Base-by-base conservation (phyloP, 2,797 vertebrate genomes). In the Adrianichthys oophorus region DNA sequence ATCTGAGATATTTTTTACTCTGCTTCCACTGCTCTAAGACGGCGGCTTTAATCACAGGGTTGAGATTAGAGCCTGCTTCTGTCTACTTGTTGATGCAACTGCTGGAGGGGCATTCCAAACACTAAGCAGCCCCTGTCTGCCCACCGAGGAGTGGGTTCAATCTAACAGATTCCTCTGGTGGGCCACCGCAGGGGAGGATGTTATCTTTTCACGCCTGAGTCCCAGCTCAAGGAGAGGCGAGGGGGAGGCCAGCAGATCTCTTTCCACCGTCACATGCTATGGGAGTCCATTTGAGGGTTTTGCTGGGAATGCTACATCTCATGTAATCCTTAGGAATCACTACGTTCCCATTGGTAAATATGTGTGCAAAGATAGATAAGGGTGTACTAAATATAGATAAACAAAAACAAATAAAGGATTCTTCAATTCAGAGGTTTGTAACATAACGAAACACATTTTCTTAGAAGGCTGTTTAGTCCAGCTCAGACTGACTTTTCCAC, bases 11-110 rank as follows among this genome's bases (percentile, higher is more conserved):
- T 44, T 48, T 76, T 29, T 61, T 41, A 66, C 23, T 19, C 32
- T n/a, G 42, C 0, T 45, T 59, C 45, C 19, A 8, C 18, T 41
- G 10, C 1, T 24, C 56, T 2, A 29, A 55, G 61, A 70, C 26
- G 51, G 60, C 41, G 29, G 48, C 37, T 50, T 41, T 60, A 48
- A 73, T 62, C 63, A 59, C 29, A 19, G 48, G 51, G 43, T 8
- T 64, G 55, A 67, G 62, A 79, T 74, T 18, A 41, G 45, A 41
- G 18, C 26, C 32, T 24, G 68, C 66, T 75, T 60, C 70, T 58
- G 76, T 79, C 76, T 41, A 57, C 62, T 64, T 89, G 86, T 90
- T 86, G 87, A 85, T 81, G 84, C 84, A 88, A 87, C 84, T 87
- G 87, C 84, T 79, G 1, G 40, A 81, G 85, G 85, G 83, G 74